Evolutionary conservation across 2,888 invertebrate genomes (phyloP).

Genomic region (Trichacis sp.): DNA sequence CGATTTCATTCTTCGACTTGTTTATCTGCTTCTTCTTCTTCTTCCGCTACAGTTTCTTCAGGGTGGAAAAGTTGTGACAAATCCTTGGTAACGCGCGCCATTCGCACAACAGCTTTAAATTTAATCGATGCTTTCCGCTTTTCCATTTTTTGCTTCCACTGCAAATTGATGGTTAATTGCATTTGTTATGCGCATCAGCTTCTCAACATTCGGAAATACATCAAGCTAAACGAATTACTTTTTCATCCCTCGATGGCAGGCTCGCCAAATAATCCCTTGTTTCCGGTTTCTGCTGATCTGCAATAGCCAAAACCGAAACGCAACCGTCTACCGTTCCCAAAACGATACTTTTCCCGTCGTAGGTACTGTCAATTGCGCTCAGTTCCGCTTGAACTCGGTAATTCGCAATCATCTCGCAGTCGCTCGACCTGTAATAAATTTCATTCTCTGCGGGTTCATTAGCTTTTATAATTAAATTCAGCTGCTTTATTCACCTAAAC

Average conservation of each 20-base stretch:
- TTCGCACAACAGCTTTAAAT: slow-evolving; percentile 78
- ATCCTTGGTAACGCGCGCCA: slow-evolving; percentile 69
- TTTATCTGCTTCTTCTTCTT: background rate
- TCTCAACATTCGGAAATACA: too few species aligned
- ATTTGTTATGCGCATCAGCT: too few species aligned
- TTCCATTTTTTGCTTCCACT: slow-evolving; percentile 79
- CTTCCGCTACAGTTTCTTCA: background rate
- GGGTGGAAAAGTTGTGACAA: slow-evolving; percentile 28
- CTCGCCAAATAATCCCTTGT: slow-evolving; percentile 75
- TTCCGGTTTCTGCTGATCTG: slow-evolving; percentile 77
- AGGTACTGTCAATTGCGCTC: slow-evolving; percentile 87
- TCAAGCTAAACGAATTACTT: slow-evolving; percentile 70
- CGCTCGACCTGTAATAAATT: slow-evolving; percentile 76
- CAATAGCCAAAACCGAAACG: slow-evolving; percentile 87
- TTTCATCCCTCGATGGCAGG: slow-evolving; percentile 80
- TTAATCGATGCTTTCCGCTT: slow-evolving; percentile 76
- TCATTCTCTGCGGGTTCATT: background rate
- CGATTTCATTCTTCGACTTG: background rate
- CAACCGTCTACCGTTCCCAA: slow-evolving; percentile 95
- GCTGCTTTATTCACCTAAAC: slow-evolving; percentile 77
- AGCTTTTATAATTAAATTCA: too few species aligned
- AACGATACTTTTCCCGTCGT: slow-evolving; percentile 85
- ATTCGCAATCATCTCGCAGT: slow-evolving; percentile 93
- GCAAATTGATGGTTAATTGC: too few species aligned
- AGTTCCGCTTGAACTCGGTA: slow-evolving; percentile 91